phyloP scores from a whole-genome alignment of 2,888 invertebrate genomes.

The Scrobipalpa atriplicella region DNA sequence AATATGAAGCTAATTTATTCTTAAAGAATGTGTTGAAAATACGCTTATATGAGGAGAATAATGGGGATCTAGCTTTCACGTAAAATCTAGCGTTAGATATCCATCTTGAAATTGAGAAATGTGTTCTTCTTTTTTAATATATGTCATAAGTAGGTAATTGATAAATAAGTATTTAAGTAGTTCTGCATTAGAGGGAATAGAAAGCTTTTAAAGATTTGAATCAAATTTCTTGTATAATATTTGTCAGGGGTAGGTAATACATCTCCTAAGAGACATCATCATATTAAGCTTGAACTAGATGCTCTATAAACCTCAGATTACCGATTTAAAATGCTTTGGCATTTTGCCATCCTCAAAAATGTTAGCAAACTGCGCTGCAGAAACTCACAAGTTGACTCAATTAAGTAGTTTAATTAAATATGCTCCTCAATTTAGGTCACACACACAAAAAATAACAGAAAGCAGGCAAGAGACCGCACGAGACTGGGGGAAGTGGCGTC shows the following conservation, averaged over 20 bases:
- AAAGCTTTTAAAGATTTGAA: too few relatives aligned
- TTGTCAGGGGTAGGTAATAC: not conserved
- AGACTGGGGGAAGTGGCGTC: too few relatives aligned
- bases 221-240: not conserved
- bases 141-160: too few relatives aligned
- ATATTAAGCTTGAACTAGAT: not conserved
- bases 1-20: constrained; percentile 6
- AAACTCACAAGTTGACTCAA: not conserved
- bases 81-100: not conserved
- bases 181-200: too few relatives aligned
- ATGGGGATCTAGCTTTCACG: not conserved
- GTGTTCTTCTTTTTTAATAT: too few relatives aligned
- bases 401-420: not conserved
- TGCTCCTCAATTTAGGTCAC: not conserved
- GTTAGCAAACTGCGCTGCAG: not conserved
- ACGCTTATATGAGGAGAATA: not conserved
- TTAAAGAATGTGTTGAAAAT: not conserved
- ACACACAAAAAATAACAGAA: not conserved
- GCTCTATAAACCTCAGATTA: not conserved
- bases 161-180: too few relatives aligned
- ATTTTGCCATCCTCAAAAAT: not conserved
- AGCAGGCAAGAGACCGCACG: too few relatives aligned
- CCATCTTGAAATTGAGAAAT: not conserved
- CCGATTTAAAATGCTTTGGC: not conserved
- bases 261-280: not conserved